Evolutionary conservation across 2,888 invertebrate genomes (phyloP), one percentile per base, ranked within the genome.

Genomic region (Biston stratarius): DNA sequence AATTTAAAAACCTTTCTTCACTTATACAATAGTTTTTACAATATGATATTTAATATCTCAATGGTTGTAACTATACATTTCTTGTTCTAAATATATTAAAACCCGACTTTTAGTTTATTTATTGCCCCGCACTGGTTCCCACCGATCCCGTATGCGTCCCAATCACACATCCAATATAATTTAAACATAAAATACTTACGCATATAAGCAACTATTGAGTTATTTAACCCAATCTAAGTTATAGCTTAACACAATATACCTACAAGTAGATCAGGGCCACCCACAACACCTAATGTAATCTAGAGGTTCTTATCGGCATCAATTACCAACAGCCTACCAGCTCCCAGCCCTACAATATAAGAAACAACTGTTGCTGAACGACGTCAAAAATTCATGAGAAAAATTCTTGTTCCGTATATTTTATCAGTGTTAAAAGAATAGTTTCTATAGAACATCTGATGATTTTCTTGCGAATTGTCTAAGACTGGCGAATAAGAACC

Each of bases 21-120:
- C 91, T 92, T 93, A 91, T 94, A 94, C 94, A 94, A 94, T 94
- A 94, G 94, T 91, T 94, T 93, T 93, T 94, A 94, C 92, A 93
- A 94, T 94, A 94, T 89, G 94, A 94, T 94, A 94, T 94, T 92
- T 93, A 94, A 94, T 94, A 94, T 94, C 94, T 94, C 94, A 89
- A 94, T 94, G 94, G 94, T 94, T 94, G 94, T 94, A 94, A 94
- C 92, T 94, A 94, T 94, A 94, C 94, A 94, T 94, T 94, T 94
- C 94, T 94, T 94, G 94, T 94, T 94, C 94, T 94, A 94, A 94
- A 94, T 94, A 94, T 94, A 94, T 94, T 92, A 92, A 93, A 91
- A 92, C 89, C 87, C 89, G 83, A 72, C 70, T 74, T 77, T 81
- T 75, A 67, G 83, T 84, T 85, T 82, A 79, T 85, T 85, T 72